phyloP scores from a whole-genome alignment of 2,113 vertebrate genomes.

The Spea multiplicata region DNA sequence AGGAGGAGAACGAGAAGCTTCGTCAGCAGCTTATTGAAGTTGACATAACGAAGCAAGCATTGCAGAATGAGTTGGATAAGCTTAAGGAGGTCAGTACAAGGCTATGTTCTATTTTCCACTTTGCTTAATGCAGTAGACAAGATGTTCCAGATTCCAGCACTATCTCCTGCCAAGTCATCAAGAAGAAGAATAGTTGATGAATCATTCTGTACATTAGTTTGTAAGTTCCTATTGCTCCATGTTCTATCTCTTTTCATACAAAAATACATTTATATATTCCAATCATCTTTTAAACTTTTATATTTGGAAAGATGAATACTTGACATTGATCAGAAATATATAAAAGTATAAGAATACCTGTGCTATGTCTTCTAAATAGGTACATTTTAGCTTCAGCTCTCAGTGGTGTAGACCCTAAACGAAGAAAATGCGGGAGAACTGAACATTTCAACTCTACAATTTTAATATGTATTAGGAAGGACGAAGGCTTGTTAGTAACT shows the following conservation, averaged over 20 bases:
- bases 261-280: neutral
- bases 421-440: too few species aligned
- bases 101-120: neutral
- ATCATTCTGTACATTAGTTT: conserved; percentile 8
- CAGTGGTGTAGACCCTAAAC: too few species aligned
- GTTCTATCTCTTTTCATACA: neutral
- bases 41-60: conserved; percentile 90
- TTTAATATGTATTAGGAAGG: too few species aligned
- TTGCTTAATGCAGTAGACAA: neutral
- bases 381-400: too few species aligned
- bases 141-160: neutral
- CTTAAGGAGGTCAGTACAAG: conserved; percentile 85
- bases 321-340: neutral
- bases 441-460: too few species aligned
- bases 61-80: conserved; percentile 94
- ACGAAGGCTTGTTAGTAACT: too few species aligned
- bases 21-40: conserved; percentile 94
- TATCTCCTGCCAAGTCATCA: neutral
- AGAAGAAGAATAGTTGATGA: neutral
- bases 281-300: too few species aligned
- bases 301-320: too few species aligned
- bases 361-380: too few species aligned
- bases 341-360: neutral
- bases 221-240: neutral
- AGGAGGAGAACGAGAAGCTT: conserved; percentile 95